phyloP scores from a whole-genome alignment of 2,113 vertebrate species.

The Parus major region DNA sequence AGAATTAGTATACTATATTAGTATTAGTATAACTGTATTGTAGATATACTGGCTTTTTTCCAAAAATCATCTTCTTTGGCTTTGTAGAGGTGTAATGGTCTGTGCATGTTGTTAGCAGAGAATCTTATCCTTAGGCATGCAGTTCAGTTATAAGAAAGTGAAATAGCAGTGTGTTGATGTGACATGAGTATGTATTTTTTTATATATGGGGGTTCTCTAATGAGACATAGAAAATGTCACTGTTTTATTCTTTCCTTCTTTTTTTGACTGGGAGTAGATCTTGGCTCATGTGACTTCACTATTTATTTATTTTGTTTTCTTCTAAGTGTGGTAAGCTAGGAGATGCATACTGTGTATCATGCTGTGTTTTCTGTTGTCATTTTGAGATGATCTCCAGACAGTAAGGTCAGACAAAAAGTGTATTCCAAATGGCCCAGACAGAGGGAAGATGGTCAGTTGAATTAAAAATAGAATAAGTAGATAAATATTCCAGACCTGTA shows the following conservation, averaged over 20 bases:
- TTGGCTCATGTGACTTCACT: not conserved
- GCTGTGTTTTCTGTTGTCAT: constrained; percentile 18
- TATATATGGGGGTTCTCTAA: not conserved
- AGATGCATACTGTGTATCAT: not conserved
- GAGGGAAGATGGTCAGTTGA: constrained; percentile 3
- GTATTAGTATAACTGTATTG: not conserved
- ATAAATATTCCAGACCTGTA: constrained; percentile 25
- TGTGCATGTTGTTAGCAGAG: not conserved
- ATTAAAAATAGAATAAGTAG: constrained; percentile 18
- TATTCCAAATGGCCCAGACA: not conserved
- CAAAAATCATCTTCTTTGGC: not conserved
- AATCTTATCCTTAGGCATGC: not conserved
- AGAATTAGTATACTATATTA: not conserved
- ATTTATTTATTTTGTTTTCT: not conserved
- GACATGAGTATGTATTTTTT: not conserved
- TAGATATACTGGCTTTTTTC: not conserved
- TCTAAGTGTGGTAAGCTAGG: not conserved
- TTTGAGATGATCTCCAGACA: constrained; percentile 32
- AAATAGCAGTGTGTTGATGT: not conserved
- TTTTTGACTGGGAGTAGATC: not conserved
- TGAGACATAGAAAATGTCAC: not conserved
- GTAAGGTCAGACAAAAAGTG: constrained; percentile 18
- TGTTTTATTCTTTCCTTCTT: not conserved
- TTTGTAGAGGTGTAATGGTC: constrained; percentile 13
- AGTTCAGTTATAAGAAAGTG: constrained; percentile 10